Evolutionary conservation across 2,888 invertebrate genomes (phyloP).

Genomic region (Rutpela maculata): DNA sequence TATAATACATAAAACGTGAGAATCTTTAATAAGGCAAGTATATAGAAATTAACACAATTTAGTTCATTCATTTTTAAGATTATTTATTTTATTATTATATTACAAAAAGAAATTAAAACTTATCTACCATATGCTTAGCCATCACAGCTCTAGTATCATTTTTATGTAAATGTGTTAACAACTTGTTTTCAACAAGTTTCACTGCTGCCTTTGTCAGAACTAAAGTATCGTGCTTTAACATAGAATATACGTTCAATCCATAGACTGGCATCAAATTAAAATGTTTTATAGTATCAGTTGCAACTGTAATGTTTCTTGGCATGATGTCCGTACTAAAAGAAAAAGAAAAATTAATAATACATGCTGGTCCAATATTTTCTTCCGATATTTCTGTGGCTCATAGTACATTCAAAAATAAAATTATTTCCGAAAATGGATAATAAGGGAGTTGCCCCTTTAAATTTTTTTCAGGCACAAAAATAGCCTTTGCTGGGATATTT

Average conservation of each 20-base stretch:
- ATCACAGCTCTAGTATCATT: slow-evolving; percentile 74
- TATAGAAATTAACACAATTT: too few relatives aligned
- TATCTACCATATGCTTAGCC: slow-evolving; percentile 79
- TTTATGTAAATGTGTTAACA: slow-evolving; percentile 83
- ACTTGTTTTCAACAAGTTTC: slow-evolving; percentile 87
- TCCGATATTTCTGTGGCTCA: too few relatives aligned
- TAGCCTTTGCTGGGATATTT: too few relatives aligned
- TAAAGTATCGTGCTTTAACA: slow-evolving; percentile 96
- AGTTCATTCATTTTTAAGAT: background rate
- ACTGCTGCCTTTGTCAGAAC: slow-evolving; percentile 90
- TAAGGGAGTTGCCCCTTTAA: too few relatives aligned
- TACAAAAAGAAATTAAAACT: slow-evolving; percentile 69
- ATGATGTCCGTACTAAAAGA: slow-evolving; percentile 87
- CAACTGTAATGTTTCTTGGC: slow-evolving; percentile 90
- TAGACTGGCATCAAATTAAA: slow-evolving; percentile 97
- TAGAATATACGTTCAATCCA: slow-evolving; percentile 96
- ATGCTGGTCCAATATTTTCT: too few relatives aligned
- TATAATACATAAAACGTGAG: too few relatives aligned
- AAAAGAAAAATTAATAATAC: slow-evolving; percentile 33
- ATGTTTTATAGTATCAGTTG: slow-evolving; percentile 86
- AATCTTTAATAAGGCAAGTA: too few relatives aligned
- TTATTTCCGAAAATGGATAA: too few relatives aligned
- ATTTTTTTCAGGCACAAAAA: too few relatives aligned
- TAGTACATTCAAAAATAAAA: too few relatives aligned
- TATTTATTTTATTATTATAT: background rate